Percentiles rank a stretch among this genome's conserved stretches.
phyloP scores from a whole-genome alignment of 2,113 vertebrate genomes.

The Perca flavescens region DNA sequence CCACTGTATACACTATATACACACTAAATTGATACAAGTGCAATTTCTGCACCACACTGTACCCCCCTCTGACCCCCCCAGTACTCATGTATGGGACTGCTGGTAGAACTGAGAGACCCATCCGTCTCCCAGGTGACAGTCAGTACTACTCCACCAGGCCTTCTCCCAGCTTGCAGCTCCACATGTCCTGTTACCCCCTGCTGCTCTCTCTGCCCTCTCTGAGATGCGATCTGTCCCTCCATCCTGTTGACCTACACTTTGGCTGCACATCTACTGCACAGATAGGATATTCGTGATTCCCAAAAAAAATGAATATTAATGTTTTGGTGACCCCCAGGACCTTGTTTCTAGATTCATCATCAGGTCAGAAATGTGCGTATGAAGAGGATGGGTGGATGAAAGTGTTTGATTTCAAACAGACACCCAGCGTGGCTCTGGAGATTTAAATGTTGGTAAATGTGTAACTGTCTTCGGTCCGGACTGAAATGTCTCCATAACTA shows the following conservation, averaged over 20 bases:
- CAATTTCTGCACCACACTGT: not conserved
- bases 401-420: not conserved
- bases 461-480: not conserved
- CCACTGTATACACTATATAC: not conserved
- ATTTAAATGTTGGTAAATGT: too few species aligned
- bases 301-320: not conserved
- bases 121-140: constrained; percentile 51
- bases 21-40: not conserved
- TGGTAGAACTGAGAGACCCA: constrained; percentile 12
- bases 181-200: constrained; percentile 21
- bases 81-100: not conserved
- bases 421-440: not conserved
- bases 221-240: constrained; percentile 1
- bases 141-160: constrained; percentile 40
- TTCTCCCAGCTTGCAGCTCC: constrained; percentile 45
- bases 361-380: not conserved
- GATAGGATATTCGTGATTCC: not conserved
- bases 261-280: not conserved
- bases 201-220: constrained; percentile 4
- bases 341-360: not conserved
- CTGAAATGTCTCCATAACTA: not conserved
- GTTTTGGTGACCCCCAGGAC: not conserved
- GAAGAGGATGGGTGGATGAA: not conserved
- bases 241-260: constrained; percentile 14
- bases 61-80: not conserved